phyloP scores from a whole-genome alignment of 2,888 invertebrate genomes.

The Dysmachus trigonus region DNA sequence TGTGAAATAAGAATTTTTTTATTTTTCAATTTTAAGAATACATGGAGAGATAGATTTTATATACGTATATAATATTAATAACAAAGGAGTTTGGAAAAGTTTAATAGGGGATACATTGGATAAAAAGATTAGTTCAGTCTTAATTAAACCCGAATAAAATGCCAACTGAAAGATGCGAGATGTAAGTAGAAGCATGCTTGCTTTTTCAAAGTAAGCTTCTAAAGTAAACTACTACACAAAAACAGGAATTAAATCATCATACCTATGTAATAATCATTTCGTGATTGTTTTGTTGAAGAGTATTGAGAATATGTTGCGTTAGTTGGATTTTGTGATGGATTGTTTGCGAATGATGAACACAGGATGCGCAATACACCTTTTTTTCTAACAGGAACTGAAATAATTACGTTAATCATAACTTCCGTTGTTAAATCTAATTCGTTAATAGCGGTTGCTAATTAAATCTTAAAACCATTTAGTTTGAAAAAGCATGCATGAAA shows the following conservation, averaged over 20 bases:
- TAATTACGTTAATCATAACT: slow-evolving; percentile 41
- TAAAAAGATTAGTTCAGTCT: neutral
- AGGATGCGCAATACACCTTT: slow-evolving; percentile 57
- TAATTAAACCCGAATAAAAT: neutral
- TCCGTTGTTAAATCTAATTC: neutral
- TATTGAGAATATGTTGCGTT: slow-evolving; percentile 55
- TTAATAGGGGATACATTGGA: neutral
- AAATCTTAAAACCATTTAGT: neutral
- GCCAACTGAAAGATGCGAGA: neutral
- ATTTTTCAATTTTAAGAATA: neutral
- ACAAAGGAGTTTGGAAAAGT: neutral
- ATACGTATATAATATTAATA: neutral
- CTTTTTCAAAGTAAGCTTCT: slow-evolving; percentile 42
- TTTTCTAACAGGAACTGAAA: slow-evolving; percentile 58
- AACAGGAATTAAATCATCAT: slow-evolving; percentile 46
- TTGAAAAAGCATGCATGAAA: slow-evolving; percentile 49
- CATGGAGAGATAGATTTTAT: neutral
- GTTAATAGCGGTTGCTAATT: neutral
- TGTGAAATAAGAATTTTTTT: neutral
- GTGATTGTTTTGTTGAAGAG: slow-evolving; percentile 55
- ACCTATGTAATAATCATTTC: slow-evolving; percentile 57
- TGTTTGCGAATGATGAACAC: slow-evolving; percentile 57
- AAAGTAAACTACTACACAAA: slow-evolving; percentile 42
- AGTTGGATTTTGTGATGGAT: slow-evolving; percentile 55
- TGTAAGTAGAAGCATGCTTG: slow-evolving; percentile 43